Evolutionary conservation across 2,113 vertebrate species (phyloP).

Genomic region (Leucopsar rothschildi): DNA sequence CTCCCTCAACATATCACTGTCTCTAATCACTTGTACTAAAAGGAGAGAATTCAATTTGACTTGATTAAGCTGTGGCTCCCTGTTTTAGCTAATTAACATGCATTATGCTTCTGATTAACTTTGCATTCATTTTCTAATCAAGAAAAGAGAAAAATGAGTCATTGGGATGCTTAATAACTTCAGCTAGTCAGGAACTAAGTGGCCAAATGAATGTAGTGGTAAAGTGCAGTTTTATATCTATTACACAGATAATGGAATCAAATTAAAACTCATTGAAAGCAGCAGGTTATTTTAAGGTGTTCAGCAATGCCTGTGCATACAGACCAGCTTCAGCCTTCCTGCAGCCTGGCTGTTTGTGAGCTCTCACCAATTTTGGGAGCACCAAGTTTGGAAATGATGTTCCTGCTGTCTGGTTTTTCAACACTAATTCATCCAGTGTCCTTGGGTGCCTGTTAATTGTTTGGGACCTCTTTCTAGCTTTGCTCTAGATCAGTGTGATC

Average conservation of each 20-base stretch:
- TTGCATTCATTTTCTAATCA: constrained; percentile 60
- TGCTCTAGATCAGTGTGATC: background rate
- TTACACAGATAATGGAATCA: background rate
- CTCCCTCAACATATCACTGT: background rate
- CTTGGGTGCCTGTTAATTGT: background rate
- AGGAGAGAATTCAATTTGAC: constrained; percentile 11
- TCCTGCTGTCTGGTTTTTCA: background rate
- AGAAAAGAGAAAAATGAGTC: background rate
- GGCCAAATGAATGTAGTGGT: background rate
- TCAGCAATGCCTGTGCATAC: background rate
- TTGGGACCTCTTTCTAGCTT: background rate
- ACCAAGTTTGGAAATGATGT: background rate
- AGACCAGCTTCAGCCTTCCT: background rate
- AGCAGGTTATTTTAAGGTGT: constrained; percentile 4
- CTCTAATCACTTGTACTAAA: background rate
- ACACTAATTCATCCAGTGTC: background rate
- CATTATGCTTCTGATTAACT: constrained; percentile 29
- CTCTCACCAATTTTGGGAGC: background rate
- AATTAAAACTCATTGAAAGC: background rate
- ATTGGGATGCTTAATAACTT: background rate
- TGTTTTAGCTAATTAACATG: constrained; percentile 11
- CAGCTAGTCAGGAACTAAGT: constrained; percentile 3
- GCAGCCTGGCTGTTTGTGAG: background rate
- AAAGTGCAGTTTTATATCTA: background rate
- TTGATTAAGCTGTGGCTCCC: constrained; percentile 26